Conservation (phyloP, 1,140 invertebrate species). For the Ceratina australensis region DNA sequence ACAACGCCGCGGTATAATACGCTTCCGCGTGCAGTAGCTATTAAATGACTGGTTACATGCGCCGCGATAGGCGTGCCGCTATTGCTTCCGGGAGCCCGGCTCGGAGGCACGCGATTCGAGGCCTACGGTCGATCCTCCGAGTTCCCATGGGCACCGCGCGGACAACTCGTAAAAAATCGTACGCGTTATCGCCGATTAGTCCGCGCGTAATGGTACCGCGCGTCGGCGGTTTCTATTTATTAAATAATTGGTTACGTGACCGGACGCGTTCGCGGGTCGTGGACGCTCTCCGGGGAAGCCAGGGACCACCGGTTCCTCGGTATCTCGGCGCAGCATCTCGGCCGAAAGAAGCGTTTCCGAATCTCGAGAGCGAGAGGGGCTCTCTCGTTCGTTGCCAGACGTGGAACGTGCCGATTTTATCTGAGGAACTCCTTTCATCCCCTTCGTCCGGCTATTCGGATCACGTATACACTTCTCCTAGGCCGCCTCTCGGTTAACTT, state of each 20-base stretch:
- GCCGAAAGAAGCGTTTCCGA: conserved; percentile 48
- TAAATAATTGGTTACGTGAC: conserved; percentile 51
- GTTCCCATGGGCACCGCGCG: not conserved
- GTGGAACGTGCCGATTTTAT: conserved; percentile 65
- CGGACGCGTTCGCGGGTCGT: conserved; percentile 16
- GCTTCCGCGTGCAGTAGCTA: conserved; percentile 67
- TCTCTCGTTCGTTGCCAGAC: conserved; percentile 23
- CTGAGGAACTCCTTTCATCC: conserved; percentile 59
- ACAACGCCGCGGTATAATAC: conserved; percentile 58
- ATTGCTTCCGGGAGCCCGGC: conserved; percentile 51
- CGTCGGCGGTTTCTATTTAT: conserved; percentile 28
- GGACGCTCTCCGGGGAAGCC: conserved; percentile 13
- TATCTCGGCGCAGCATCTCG: conserved; percentile 51
- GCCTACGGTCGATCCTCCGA: not conserved
- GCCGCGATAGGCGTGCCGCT: conserved; percentile 52
- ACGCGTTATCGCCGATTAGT: conserved; percentile 5
- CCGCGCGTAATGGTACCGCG: conserved; percentile 18
- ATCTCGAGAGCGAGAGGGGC: conserved; percentile 42
- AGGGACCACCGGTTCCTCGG: not conserved
- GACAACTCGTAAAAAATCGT: not conserved
- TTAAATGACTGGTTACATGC: conserved; percentile 66
- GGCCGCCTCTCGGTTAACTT: conserved; percentile 52
- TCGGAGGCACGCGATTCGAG: conserved; percentile 8
- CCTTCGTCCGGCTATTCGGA: conserved; percentile 51
- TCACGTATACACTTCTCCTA: conserved; percentile 55